A percentile compares a stretch with the other conserved stretches of the same genome.
phyloP scores from a whole-genome alignment of 2,113 vertebrate genomes.

The Chauna torquata region DNA sequence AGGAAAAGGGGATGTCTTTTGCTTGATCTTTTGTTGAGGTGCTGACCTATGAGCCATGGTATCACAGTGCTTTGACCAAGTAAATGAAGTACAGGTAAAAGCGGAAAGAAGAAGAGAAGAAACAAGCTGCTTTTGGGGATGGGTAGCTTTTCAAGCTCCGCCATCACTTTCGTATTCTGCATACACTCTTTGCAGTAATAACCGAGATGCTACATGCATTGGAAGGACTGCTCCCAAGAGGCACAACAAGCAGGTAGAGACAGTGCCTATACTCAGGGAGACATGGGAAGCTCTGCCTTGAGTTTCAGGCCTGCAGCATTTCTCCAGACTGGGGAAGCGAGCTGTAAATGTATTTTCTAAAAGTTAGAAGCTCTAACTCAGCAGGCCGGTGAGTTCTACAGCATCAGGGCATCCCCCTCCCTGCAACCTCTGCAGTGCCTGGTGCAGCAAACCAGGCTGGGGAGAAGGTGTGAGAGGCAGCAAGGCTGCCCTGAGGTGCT shows the following conservation, averaged over 20 bases:
- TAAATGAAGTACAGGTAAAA: background rate
- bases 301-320: background rate
- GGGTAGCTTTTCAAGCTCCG: background rate
- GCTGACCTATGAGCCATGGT: background rate
- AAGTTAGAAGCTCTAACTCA: background rate
- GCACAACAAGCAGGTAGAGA: background rate
- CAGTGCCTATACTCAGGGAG: accelerated
- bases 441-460: too few species aligned
- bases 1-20: background rate
- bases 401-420: too few species aligned
- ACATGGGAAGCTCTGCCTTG: background rate
- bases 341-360: background rate
- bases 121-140: background rate
- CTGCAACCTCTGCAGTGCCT: accelerated
- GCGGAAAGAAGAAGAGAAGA: background rate
- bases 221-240: background rate
- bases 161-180: too few species aligned
- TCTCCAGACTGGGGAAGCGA: background rate
- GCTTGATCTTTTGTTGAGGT: background rate
- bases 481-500: background rate
- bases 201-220: accelerated
- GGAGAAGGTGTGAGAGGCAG: background rate
- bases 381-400: background rate
- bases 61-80: background rate
- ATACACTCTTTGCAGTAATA: too few species aligned